phyloP scores from a whole-genome alignment of 1,140 invertebrate genomes.

The Penaeus indicus region DNA sequence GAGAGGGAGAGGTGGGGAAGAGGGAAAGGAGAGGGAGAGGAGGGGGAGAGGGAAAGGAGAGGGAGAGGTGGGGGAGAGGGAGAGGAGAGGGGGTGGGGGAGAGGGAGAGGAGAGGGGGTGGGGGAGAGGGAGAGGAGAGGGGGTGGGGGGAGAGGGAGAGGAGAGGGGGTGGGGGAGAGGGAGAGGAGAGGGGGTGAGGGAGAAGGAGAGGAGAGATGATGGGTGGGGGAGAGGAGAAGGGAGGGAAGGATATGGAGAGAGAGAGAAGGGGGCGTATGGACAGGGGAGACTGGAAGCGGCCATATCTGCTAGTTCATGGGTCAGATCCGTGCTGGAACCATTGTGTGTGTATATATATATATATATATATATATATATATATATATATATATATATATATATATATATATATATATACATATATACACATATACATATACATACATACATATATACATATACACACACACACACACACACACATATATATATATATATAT shows the following conservation, averaged over 20 bases:
- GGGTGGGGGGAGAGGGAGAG: neutral
- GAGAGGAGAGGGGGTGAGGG: neutral
- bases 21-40: too few species aligned
- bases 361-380: slow-evolving; percentile 12
- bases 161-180: neutral
- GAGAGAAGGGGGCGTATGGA: neutral
- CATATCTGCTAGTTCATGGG: neutral
- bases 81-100: neutral
- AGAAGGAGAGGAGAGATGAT: too few species aligned
- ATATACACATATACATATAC: neutral
- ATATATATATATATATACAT: neutral
- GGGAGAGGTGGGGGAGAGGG: neutral
- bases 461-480: neutral
- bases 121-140: neutral
- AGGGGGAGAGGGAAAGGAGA: neutral
- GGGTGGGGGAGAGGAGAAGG: too few species aligned
- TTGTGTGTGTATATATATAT: neutral
- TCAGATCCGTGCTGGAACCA: neutral
- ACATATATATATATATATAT: slow-evolving; percentile 23
- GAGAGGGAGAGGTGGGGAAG: too few species aligned
- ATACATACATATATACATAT: slow-evolving; percentile 1
- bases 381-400: slow-evolving; percentile 14
- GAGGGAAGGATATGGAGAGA: neutral
- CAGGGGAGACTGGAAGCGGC: neutral
- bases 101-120: too few species aligned